These are phyloP conservation scores for Dromius quadrimaculatus DNA, from an alignment of 2,888 invertebrate species.

Conservation along the genomic window DNA sequence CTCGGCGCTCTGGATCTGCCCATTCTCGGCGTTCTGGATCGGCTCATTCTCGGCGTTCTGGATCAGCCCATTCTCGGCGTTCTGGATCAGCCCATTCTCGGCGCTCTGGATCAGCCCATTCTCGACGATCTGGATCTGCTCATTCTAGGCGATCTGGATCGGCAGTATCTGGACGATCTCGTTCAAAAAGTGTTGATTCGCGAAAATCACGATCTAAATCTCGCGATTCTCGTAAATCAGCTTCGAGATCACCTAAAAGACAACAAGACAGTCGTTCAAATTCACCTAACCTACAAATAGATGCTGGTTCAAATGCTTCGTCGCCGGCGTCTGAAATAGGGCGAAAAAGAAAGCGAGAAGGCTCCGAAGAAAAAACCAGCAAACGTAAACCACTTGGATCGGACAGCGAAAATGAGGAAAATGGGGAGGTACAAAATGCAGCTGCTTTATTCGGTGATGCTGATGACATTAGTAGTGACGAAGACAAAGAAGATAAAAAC, in stretches of 20 bases:
- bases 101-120: slow-evolving; percentile 56
- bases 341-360: slow-evolving; percentile 63
- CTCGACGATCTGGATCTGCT: slow-evolving; percentile 56
- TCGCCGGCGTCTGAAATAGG: slow-evolving; percentile 63
- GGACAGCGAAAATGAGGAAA: slow-evolving; percentile 74
- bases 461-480: slow-evolving; percentile 91
- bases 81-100: slow-evolving; percentile 55
- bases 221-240: slow-evolving; percentile 56
- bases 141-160: slow-evolving; percentile 57
- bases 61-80: slow-evolving; percentile 54
- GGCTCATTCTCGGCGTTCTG: slow-evolving; percentile 54
- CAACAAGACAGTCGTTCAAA: slow-evolving; percentile 60
- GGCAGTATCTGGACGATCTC: slow-evolving; percentile 58
- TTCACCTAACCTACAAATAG: slow-evolving; percentile 69
- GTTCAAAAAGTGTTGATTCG: slow-evolving; percentile 56
- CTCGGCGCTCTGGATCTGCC: slow-evolving; percentile 58
- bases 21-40: slow-evolving; percentile 53
- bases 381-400: slow-evolving; percentile 71
- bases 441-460: slow-evolving; percentile 94
- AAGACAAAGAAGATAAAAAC: slow-evolving; percentile 71
- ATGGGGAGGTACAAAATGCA: slow-evolving; percentile 69
- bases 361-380: slow-evolving; percentile 59
- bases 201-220: slow-evolving; percentile 55
- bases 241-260: slow-evolving; percentile 57
- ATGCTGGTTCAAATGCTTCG: slow-evolving; percentile 63